A percentile compares a stretch with the other conserved stretches of the same genome.
Conservation (phyloP, 2,888 invertebrate species). For the Rhingia rostrata region DNA sequence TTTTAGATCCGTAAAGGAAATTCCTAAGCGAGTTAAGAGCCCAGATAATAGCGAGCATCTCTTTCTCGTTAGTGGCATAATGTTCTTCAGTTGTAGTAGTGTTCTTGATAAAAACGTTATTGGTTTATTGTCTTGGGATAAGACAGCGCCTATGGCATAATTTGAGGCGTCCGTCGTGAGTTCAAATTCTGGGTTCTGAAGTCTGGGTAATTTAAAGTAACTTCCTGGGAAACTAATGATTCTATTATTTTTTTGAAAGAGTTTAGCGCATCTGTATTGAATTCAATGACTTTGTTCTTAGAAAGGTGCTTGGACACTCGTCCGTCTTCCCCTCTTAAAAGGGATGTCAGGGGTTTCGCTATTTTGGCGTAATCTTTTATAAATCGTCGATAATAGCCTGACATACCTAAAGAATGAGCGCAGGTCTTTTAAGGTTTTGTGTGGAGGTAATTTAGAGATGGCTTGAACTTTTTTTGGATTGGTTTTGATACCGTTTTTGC, state of each 20-base stretch:
- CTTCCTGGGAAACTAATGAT: slow-evolving; percentile 46
- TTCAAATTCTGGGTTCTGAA: slow-evolving; percentile 47
- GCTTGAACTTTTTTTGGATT: slow-evolving; percentile 33
- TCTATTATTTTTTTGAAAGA: slow-evolving; percentile 48
- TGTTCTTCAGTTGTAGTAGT: too few relatives aligned
- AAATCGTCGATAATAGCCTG: slow-evolving; percentile 55
- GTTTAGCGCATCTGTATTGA: slow-evolving; percentile 26
- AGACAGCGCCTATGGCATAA: slow-evolving; percentile 20
- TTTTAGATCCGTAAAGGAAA: slow-evolving; percentile 8
- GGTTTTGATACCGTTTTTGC: slow-evolving; percentile 36
- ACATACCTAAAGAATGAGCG: neutral
- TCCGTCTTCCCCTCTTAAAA: too few relatives aligned
- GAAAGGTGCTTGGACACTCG: neutral
- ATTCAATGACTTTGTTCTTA: slow-evolving; percentile 34
- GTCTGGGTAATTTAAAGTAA: slow-evolving; percentile 36
- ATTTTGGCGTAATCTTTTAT: too few relatives aligned
- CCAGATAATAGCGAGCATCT: too few relatives aligned
- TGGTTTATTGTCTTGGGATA: too few relatives aligned
- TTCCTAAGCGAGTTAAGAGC: neutral
- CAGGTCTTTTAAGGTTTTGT: slow-evolving; percentile 47
- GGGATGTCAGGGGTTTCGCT: too few relatives aligned
- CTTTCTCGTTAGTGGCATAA: too few relatives aligned
- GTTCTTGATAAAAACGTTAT: too few relatives aligned
- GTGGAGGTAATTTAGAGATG: slow-evolving; percentile 45
- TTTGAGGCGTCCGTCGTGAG: slow-evolving; percentile 46